phyloP scores from a whole-genome alignment of 2,888 invertebrate species.

The Mechanitis mazaeus region DNA sequence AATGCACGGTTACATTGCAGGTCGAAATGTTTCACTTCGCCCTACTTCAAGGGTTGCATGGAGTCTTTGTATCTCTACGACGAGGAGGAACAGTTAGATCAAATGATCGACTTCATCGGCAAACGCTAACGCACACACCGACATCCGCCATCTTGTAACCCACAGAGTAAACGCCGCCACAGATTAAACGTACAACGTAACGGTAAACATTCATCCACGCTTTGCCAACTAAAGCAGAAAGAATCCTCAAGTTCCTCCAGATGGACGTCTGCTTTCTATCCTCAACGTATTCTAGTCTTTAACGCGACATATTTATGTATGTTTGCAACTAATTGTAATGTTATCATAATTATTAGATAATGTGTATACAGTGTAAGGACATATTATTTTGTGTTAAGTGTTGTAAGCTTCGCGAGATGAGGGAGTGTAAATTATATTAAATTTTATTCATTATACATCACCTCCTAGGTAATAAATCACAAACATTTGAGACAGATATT shows the following conservation, averaged over 20 bases:
- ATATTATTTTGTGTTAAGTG: slow-evolving; percentile 62
- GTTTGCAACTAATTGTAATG: slow-evolving; percentile 70
- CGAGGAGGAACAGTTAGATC: slow-evolving; percentile 85
- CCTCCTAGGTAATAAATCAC: slow-evolving; percentile 57
- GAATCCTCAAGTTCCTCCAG: slow-evolving; percentile 57
- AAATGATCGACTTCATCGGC: slow-evolving; percentile 88
- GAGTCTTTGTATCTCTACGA: slow-evolving; percentile 86
- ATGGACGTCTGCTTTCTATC: slow-evolving; percentile 72
- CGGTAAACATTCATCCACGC: slow-evolving; percentile 49
- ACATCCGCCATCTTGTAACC: slow-evolving; percentile 47
- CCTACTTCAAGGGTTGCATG: slow-evolving; percentile 88
- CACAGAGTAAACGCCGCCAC: slow-evolving; percentile 42
- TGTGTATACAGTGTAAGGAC: slow-evolving; percentile 52
- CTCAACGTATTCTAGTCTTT: slow-evolving; percentile 76
- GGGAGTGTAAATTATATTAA: slow-evolving; percentile 65
- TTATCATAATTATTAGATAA: slow-evolving; percentile 59
- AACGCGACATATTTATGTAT: slow-evolving; percentile 65
- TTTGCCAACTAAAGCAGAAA: slow-evolving; percentile 58
- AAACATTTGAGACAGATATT: slow-evolving; percentile 42
- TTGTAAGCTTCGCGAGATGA: slow-evolving; percentile 59
- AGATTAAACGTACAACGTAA: slow-evolving; percentile 39
- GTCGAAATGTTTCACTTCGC: slow-evolving; percentile 86
- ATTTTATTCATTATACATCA: slow-evolving; percentile 45
- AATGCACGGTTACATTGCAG: slow-evolving; percentile 66
- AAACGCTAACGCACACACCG: slow-evolving; percentile 67